A percentile compares a stretch with the other conserved stretches of the same genome.
Evolutionary conservation across 2,888 invertebrate species (phyloP).

Genomic region (Cyclophora punctaria): DNA sequence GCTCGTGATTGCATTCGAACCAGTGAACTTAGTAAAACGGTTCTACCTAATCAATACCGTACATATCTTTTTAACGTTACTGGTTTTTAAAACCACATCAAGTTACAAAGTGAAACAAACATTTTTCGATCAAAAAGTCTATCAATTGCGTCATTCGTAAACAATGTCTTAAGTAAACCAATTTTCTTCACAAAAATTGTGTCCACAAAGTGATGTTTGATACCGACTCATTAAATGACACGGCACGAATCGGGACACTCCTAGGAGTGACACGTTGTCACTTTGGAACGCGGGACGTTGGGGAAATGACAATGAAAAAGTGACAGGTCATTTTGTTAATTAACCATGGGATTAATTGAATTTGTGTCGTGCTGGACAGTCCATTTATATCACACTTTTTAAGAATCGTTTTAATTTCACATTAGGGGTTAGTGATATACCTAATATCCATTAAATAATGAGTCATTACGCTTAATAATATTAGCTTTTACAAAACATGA

Average conservation of each 20-base stretch:
- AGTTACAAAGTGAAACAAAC: too few species aligned
- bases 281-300: slow-evolving; percentile 21
- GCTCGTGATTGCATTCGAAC: neutral
- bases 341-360: slow-evolving; percentile 28
- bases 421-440: too few species aligned
- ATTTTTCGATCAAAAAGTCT: too few species aligned
- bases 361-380: slow-evolving; percentile 8
- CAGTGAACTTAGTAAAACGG: too few species aligned
- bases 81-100: too few species aligned
- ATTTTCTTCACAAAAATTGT: slow-evolving; percentile 8
- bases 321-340: slow-evolving; percentile 43
- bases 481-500: too few species aligned
- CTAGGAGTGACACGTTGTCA: slow-evolving; percentile 29
- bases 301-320: slow-evolving; percentile 33
- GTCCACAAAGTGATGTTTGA: slow-evolving; percentile 28
- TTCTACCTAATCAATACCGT: too few species aligned
- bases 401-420: too few species aligned
- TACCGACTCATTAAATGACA: slow-evolving; percentile 31
- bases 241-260: slow-evolving; percentile 39
- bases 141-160: neutral
- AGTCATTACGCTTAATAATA: too few species aligned
- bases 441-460: too few species aligned
- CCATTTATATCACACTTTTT: neutral
- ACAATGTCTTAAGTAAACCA: slow-evolving; percentile 4
- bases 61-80: too few species aligned